These are phyloP conservation scores for Liparis tanakae DNA, from an alignment of 2,797 vertebrate species.

Conservation along the genomic window DNA sequence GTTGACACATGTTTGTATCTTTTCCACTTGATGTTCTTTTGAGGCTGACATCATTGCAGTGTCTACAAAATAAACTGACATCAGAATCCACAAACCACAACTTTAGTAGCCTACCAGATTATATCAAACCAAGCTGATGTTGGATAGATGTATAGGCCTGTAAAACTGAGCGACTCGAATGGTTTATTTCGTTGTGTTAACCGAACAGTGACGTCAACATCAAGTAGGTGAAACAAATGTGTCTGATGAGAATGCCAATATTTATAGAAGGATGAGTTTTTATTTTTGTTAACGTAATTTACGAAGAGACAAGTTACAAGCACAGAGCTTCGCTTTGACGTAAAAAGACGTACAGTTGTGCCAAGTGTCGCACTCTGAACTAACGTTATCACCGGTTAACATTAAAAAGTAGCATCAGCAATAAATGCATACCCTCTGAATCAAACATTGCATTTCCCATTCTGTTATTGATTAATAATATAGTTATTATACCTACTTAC, in stretches of 20 bases:
- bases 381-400: background rate
- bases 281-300: background rate
- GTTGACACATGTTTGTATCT: slow-evolving; percentile 43
- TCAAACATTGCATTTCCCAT: background rate
- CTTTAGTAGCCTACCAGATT: background rate
- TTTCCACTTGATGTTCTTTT: slow-evolving; percentile 32
- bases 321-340: background rate
- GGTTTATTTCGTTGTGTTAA: background rate
- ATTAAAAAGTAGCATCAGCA: background rate
- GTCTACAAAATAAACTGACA: slow-evolving; percentile 16
- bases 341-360: too few species aligned
- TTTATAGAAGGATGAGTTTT: background rate
- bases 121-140: background rate
- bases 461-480: background rate
- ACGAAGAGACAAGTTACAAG: background rate
- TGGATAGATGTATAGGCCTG: background rate
- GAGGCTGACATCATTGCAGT: slow-evolving; percentile 49
- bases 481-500: slow-evolving; percentile 13
- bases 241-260: background rate
- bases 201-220: background rate
- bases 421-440: background rate
- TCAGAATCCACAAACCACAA: background rate
- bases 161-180: background rate
- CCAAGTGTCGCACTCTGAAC: too few species aligned
- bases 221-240: background rate